These are phyloP conservation scores for Drosophila subpulchrella DNA, from an alignment of 1,140 invertebrate species.

Conservation along the genomic window DNA sequence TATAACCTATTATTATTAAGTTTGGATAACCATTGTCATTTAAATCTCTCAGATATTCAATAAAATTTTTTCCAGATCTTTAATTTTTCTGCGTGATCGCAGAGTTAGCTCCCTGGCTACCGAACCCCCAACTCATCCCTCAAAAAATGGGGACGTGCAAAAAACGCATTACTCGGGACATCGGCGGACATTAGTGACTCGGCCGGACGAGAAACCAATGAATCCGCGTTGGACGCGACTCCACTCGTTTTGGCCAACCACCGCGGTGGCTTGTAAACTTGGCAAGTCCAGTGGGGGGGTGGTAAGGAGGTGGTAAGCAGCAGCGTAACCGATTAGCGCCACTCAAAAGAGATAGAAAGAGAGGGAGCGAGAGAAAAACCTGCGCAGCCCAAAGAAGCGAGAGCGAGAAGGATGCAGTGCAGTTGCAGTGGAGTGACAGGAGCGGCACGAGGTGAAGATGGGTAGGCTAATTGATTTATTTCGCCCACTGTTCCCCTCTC, in stretches of 20 bases:
- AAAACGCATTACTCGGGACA: slow-evolving; percentile 64
- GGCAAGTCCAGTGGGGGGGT: neutral
- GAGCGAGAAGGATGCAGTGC: slow-evolving; percentile 24
- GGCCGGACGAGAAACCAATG: slow-evolving; percentile 53
- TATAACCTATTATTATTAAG: too few species aligned
- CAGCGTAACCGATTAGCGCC: slow-evolving; percentile 35
- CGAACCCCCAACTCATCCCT: neutral
- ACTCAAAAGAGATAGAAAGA: neutral
- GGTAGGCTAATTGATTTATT: slow-evolving; percentile 71
- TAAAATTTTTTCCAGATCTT: neutral
- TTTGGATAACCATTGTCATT: too few species aligned
- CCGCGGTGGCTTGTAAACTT: neutral
- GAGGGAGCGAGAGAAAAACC: slow-evolving; percentile 6
- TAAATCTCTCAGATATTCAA: too few species aligned
- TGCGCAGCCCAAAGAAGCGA: slow-evolving; percentile 12
- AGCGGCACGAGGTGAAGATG: slow-evolving; percentile 35
- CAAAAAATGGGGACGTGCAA: slow-evolving; percentile 23
- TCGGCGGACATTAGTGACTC: slow-evolving; percentile 45
- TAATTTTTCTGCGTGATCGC: slow-evolving; percentile 16
- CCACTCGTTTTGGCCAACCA: slow-evolving; percentile 21
- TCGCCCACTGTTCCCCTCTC: slow-evolving; percentile 22
- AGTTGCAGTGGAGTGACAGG: slow-evolving; percentile 35
- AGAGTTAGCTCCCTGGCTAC: neutral
- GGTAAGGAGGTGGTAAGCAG: slow-evolving; percentile 18
- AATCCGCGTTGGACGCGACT: slow-evolving; percentile 51